Evolutionary conservation across 2,888 invertebrate species (phyloP).

Genomic region (Criorhina ranunculi): DNA sequence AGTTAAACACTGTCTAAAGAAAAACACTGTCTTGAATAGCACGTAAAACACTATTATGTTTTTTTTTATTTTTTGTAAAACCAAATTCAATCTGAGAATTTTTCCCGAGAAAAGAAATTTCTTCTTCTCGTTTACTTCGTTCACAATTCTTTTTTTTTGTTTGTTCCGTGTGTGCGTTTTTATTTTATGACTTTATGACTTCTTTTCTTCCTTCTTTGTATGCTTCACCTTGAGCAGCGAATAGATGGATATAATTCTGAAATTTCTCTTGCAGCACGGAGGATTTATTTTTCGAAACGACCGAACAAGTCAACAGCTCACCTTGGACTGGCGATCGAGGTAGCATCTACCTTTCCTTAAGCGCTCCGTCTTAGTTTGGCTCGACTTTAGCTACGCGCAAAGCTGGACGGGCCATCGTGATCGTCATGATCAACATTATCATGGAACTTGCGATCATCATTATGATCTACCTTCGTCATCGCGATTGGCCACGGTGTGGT

Average conservation of each 20-base stretch:
- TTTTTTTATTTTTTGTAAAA: slow-evolving; percentile 49
- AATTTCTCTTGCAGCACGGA: slow-evolving; percentile 64
- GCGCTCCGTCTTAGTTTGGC: slow-evolving; percentile 78
- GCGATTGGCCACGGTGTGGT: slow-evolving; percentile 59
- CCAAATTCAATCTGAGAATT: slow-evolving; percentile 61
- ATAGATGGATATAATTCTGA: slow-evolving; percentile 36
- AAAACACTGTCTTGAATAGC: slow-evolving; percentile 24
- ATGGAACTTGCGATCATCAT: slow-evolving; percentile 59
- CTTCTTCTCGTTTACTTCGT: slow-evolving; percentile 65
- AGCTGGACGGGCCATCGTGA: slow-evolving; percentile 65
- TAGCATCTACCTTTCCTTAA: slow-evolving; percentile 83
- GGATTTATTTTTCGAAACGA: slow-evolving; percentile 76
- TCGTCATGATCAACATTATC: slow-evolving; percentile 51
- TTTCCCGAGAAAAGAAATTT: slow-evolving; percentile 74
- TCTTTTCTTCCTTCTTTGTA: slow-evolving; percentile 52
- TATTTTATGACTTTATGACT: slow-evolving; percentile 68
- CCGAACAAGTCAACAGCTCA: slow-evolving; percentile 83
- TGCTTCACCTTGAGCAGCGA: slow-evolving; percentile 58
- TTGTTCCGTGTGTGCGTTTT: slow-evolving; percentile 60
- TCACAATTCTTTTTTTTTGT: slow-evolving; percentile 66
- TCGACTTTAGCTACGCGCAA: slow-evolving; percentile 45
- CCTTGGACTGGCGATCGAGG: slow-evolving; percentile 83
- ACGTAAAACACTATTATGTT: slow-evolving; percentile 50
- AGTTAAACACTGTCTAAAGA: neutral
- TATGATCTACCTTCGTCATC: slow-evolving; percentile 60